Conservation (phyloP, 2,797 vertebrate species). For the Phyllotis vaccarum region DNA sequence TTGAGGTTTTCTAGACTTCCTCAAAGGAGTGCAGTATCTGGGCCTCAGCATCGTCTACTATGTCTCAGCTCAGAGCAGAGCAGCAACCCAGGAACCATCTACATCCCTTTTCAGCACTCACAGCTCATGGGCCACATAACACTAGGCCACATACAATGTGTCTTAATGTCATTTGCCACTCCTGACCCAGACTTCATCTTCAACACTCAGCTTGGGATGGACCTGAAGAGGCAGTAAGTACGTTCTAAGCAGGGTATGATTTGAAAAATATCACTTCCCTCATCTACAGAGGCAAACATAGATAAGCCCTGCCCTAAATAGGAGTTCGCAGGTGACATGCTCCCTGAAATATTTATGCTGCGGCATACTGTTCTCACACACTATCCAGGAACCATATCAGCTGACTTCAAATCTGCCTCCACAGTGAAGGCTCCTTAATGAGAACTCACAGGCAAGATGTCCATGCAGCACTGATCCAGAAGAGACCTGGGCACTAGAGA, state of each 20-base stretch:
- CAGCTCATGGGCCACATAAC: background rate
- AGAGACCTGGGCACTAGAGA: background rate
- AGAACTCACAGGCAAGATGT: background rate
- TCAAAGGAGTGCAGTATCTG: background rate
- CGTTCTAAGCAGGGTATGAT: background rate
- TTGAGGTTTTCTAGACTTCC: too few relatives aligned
- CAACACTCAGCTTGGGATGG: background rate
- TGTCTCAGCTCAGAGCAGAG: background rate
- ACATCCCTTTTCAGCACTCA: background rate
- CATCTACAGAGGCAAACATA: background rate
- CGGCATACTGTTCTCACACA: too few relatives aligned
- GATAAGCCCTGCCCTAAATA: background rate
- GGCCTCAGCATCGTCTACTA: fast-evolving
- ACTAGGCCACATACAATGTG: fast-evolving
- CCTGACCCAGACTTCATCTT: fast-evolving
- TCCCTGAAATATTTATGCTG: too few relatives aligned
- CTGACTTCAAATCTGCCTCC: background rate
- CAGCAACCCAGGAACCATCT: background rate
- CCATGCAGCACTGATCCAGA: fast-evolving
- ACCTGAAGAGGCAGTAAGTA: background rate
- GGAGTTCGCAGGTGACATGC: fast-evolving
- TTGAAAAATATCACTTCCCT: background rate
- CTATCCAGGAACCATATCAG: background rate
- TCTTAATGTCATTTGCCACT: background rate
- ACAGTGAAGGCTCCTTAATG: background rate